These are phyloP conservation scores for Nautilus pompilius DNA, from an alignment of 1,140 invertebrate genomes.

Conservation along the genomic window DNA sequence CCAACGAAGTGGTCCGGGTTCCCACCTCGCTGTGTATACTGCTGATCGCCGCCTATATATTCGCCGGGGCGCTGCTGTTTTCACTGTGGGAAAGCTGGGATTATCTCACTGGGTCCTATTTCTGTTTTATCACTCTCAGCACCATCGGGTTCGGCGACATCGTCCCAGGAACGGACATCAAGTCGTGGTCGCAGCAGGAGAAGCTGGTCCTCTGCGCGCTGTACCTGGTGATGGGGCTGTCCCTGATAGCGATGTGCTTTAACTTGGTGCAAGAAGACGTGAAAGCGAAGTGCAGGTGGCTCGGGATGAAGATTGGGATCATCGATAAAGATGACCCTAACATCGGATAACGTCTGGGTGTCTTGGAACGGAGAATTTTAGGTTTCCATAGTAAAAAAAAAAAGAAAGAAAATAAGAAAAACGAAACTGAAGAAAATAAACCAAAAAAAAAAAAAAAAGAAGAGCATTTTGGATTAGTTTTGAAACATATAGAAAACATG, in stretches of 20 bases:
- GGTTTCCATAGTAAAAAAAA: too few species aligned
- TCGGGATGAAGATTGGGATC: slow-evolving; percentile 53
- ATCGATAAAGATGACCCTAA: slow-evolving; percentile 23
- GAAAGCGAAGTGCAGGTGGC: slow-evolving; percentile 67
- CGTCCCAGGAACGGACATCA: slow-evolving; percentile 60
- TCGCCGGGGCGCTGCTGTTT: slow-evolving; percentile 52
- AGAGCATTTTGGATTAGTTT: too few species aligned
- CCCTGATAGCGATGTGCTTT: slow-evolving; percentile 98
- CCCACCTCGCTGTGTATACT: slow-evolving; percentile 44
- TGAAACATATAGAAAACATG: too few species aligned
- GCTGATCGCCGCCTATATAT: slow-evolving; percentile 53
- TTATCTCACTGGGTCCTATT: slow-evolving; percentile 87
- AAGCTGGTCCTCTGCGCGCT: slow-evolving; percentile 50
- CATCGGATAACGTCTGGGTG: not conserved
- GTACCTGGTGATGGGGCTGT: slow-evolving; percentile 83
- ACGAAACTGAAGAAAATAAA: slow-evolving; percentile 2
- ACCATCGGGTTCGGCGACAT: slow-evolving; percentile 91
- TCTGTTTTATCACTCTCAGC: slow-evolving; percentile 81
- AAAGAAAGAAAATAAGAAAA: slow-evolving; percentile 6
- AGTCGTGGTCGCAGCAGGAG: slow-evolving; percentile 44
- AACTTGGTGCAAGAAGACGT: slow-evolving; percentile 96
- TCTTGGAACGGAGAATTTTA: too few species aligned
- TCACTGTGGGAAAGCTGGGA: slow-evolving; percentile 61
- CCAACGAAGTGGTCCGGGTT: slow-evolving; percentile 37
- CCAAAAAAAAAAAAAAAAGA: not conserved